Evolutionary conservation across 2,888 invertebrate genomes (phyloP), one percentile per base, ranked within the genome.

Genomic region (Sesia apiformis): DNA sequence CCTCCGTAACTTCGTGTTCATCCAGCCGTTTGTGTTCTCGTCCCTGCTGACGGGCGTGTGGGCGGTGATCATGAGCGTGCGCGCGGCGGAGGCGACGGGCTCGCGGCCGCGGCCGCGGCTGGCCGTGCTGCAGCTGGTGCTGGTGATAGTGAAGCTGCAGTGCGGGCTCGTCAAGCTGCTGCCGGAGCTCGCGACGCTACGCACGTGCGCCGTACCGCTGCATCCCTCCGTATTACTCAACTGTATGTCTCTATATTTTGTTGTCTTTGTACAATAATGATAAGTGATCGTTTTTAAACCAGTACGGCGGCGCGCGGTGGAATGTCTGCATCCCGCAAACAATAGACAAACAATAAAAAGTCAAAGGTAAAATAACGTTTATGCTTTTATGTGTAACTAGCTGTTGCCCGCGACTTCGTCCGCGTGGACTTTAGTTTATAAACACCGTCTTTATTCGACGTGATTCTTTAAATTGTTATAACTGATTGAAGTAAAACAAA

Each of bases 11-110:
- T 91, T 92, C 69, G 74, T 91, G 65, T 94, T 91, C 73, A 78
- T 94, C 55, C 93, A 93, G 75, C 93, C 93, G 1, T 76, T 94
- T 50, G 86, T 93, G 46, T 88, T 92, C 3, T 76, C 86, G 3
- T 94, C 94, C 4, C 93, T 94, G 57, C 77, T 94, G 4, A 79
- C 92, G 39, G 94, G 93, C 7, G 86, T 94, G 51, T 94, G 94
- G 92, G 93, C 93, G 1, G 89, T 94, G 69, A 90, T 91, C 43
- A 93, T 94, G 91, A 87, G 91, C 4, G 90, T 93, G 38, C 88
- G 90, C 0, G 77, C 76, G 0, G 78, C 76, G 0, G 76, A 74
- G 57, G 56, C 69, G 0, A 90, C 78, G 56, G 94, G 70, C 65
- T 83, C 68, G 71, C 85, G 56, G 66, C 81, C 91, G 7, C 75